Base-by-base conservation (phyloP, 2,113 vertebrate species). In the Rhinichthys klamathensis region DNA sequence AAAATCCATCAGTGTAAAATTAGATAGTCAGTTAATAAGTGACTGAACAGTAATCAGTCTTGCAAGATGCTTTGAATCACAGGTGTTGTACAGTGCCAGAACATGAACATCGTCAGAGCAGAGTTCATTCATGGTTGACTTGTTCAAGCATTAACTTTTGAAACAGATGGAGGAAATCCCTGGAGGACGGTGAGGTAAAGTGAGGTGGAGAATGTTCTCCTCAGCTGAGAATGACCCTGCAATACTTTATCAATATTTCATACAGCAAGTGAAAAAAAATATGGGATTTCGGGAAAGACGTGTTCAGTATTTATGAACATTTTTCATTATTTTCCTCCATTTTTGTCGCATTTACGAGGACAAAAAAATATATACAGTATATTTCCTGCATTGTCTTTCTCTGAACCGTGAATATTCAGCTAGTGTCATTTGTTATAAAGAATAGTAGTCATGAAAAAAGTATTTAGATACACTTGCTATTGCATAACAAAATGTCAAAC, bases 181-280 rank as follows among this genome's bases (percentile, higher is more conserved):
- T 82, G 44, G 44, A 32, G 80, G 63, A 44, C 18, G 11, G 18
- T 54, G 80, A 78, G 60, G 30, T 27, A 73, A 83, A 30, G 44
- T 32, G 27, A 70, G 18, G 27, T 56, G 12, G 16, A 63, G 58
- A 77, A 51, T 78, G 38, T n/a, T 63, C 41, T 65, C 38, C 41
- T 25, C 9, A 35, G 30, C 60, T 77, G 27, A 35, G 25, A 41
- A 77, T 56, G 6, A 32, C 41, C 44, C 27, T 30, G 21, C 11
- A 56, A 76, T 35, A 72, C 73, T 44, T 77, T 73, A 83, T 54
- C 32, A 38, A 78, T 70, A 67, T 86, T 87, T 87, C 41, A 83
- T 51, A 23, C 65, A 35, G 35, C 38, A 15, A 25, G 23, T 74
- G 72, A 4, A 32, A 61, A 35, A 46, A 73, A 58, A 82, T 1